A percentile compares a stretch with the other conserved stretches of the same genome.
Conservation (phyloP, 2,797 vertebrate genomes). For the Rhyacichthys aspro region DNA sequence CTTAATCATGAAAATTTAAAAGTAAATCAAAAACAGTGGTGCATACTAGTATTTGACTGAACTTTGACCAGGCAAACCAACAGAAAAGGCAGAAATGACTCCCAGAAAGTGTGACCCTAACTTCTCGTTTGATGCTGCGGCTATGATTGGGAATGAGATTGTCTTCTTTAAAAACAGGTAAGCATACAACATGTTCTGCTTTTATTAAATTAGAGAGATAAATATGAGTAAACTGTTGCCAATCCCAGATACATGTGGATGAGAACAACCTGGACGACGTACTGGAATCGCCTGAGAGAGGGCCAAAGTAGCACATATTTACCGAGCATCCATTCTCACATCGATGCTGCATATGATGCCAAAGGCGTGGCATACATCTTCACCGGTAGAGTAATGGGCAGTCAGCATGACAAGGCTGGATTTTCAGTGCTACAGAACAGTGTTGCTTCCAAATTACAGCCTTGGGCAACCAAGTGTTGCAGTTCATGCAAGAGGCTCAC, state of each 20-base stretch:
- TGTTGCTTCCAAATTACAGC: slow-evolving; percentile 63
- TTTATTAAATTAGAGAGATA: not conserved
- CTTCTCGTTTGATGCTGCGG: slow-evolving; percentile 67
- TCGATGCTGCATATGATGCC: slow-evolving; percentile 69
- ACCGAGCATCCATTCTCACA: slow-evolving; percentile 49
- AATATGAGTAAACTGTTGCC: slow-evolving; percentile 1
- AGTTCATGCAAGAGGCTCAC: slow-evolving; percentile 49
- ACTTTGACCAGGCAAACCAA: slow-evolving; percentile 47
- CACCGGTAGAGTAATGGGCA: slow-evolving; percentile 69
- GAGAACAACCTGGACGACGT: slow-evolving; percentile 51
- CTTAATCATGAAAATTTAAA: not conserved
- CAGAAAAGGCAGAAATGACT: slow-evolving; percentile 19
- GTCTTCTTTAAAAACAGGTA: slow-evolving; percentile 75
- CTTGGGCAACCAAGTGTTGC: slow-evolving; percentile 57
- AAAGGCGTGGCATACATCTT: slow-evolving; percentile 69
- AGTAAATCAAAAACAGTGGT: not conserved
- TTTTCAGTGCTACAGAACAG: slow-evolving; percentile 16
- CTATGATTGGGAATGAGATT: slow-evolving; percentile 55
- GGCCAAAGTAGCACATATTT: slow-evolving; percentile 58
- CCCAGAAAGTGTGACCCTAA: slow-evolving; percentile 61
- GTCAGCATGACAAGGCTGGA: slow-evolving; percentile 62
- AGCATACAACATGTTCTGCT: not conserved
- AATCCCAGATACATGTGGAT: slow-evolving; percentile 65
- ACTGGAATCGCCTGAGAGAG: slow-evolving; percentile 63
- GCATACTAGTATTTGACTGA: not conserved